Evolutionary conservation across 2,113 vertebrate species (phyloP).

Genomic region (Mugil cephalus): DNA sequence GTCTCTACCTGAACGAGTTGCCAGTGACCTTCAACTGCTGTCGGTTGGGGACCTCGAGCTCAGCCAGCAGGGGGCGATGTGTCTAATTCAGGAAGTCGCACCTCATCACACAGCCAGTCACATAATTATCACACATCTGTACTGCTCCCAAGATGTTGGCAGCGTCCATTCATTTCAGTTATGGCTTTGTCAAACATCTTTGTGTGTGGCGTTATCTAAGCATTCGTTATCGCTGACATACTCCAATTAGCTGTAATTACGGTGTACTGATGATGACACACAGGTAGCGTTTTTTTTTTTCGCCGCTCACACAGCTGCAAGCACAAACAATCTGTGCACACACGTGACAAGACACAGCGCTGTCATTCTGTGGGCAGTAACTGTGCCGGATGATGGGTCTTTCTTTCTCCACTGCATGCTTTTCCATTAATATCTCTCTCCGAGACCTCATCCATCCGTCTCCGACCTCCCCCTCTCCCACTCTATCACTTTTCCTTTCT

Average conservation of each 20-base stretch:
- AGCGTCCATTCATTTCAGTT: conserved; percentile 73
- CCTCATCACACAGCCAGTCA: conserved; percentile 55
- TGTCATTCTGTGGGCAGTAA: conserved; percentile 60
- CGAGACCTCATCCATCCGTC: conserved; percentile 65
- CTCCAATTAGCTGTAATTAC: conserved; percentile 76
- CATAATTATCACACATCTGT: conserved; percentile 73
- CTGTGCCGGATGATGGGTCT: conserved; percentile 67
- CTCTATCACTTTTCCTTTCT: conserved; percentile 54
- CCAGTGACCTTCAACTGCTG: conserved; percentile 28
- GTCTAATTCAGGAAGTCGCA: conserved; percentile 12
- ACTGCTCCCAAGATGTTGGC: conserved; percentile 51
- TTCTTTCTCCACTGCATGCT: conserved; percentile 54
- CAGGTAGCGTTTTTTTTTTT: conserved; percentile 56
- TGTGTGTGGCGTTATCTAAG: conserved; percentile 48
- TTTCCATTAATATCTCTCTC: conserved; percentile 73
- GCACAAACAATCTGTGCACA: conserved; percentile 19
- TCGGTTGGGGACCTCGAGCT: not conserved
- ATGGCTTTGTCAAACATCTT: conserved; percentile 67
- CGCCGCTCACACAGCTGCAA: conserved; percentile 27
- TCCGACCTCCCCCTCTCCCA: conserved; percentile 49
- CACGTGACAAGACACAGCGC: conserved; percentile 14
- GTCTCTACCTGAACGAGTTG: not conserved
- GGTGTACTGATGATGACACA: conserved; percentile 67
- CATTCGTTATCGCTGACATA: conserved; percentile 77
- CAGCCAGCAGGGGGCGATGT: conserved; percentile 43